A percentile compares a stretch with the other conserved stretches of the same genome.
These are phyloP conservation scores for Heliconius erato DNA, from an alignment of 2,888 invertebrate genomes.

Conservation along the genomic window DNA sequence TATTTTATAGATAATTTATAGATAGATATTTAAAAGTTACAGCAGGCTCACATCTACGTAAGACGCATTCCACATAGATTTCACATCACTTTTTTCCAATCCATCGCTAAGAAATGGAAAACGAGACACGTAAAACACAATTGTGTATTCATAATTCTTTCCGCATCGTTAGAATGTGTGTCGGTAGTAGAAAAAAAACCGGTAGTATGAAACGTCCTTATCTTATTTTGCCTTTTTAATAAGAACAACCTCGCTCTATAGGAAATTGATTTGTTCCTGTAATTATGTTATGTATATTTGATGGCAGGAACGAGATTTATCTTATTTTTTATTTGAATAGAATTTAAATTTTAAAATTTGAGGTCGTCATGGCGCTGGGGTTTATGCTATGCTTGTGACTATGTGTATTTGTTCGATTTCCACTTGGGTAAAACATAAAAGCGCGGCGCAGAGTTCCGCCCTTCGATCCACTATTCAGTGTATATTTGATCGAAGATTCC, in stretches of 20 bases:
- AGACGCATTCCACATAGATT: constrained; percentile 33
- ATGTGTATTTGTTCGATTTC: too few species aligned
- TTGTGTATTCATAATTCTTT: constrained; percentile 42
- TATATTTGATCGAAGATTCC: too few species aligned
- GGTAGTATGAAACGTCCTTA: constrained; percentile 39
- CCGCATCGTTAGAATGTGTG: constrained; percentile 44
- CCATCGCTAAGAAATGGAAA: constrained; percentile 45
- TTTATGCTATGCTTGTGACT: too few species aligned
- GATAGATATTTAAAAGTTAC: background rate
- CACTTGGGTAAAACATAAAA: too few species aligned
- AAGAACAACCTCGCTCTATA: constrained; percentile 24
- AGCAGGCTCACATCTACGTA: background rate
- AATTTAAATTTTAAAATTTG: too few species aligned
- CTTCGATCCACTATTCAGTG: too few species aligned
- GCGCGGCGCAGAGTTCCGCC: too few species aligned
- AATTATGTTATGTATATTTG: background rate
- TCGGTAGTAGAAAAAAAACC: constrained; percentile 30
- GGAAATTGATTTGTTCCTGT: constrained; percentile 20
- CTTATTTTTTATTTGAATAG: too few species aligned
- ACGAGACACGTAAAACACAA: constrained; percentile 39
- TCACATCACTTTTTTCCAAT: constrained; percentile 36
- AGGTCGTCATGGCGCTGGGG: too few species aligned
- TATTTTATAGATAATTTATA: background rate
- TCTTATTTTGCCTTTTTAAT: constrained; percentile 34
- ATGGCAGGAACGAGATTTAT: background rate